Percentiles rank a stretch among this genome's conserved stretches.
Evolutionary conservation across 2,888 invertebrate species (phyloP).

Genomic region (Adelphocoris suturalis): DNA sequence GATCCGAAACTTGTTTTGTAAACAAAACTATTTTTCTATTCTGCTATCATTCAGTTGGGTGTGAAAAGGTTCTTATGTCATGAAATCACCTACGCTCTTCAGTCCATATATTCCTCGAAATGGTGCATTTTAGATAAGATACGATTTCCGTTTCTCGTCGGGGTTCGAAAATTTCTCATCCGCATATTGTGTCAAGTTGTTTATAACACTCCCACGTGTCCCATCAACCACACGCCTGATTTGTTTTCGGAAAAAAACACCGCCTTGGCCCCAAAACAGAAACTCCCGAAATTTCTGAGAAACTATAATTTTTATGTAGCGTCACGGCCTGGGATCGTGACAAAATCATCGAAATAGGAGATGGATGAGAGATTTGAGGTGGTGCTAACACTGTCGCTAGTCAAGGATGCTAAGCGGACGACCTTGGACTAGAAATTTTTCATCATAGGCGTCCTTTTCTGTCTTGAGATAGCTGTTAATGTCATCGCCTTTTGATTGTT

Average conservation of each 20-base stretch:
- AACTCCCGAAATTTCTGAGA: neutral
- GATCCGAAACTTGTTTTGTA: no score
- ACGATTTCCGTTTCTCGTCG: no score
- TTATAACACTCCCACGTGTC: neutral
- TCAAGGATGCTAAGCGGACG: constrained; percentile 1
- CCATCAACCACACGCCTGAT: neutral
- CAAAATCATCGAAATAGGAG: constrained; percentile 19
- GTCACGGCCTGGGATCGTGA: neutral
- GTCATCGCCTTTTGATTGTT: neutral
- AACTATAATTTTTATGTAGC: constrained; percentile 1
- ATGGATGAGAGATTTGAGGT: neutral
- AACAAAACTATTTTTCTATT: no score
- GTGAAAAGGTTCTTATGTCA: no score
- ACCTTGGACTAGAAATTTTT: constrained; percentile 16
- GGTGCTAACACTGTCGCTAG: neutral
- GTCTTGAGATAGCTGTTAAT: neutral
- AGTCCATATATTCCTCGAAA: no score
- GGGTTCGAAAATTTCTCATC: no score
- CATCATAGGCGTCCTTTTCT: neutral
- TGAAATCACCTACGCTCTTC: no score
- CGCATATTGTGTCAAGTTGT: no score
- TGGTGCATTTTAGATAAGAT: no score
- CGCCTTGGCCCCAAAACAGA: neutral
- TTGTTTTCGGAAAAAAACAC: neutral
- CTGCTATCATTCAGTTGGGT: no score